Evolutionary conservation across 2,888 invertebrate species (phyloP).

Genomic region (Hypsopygia costalis): DNA sequence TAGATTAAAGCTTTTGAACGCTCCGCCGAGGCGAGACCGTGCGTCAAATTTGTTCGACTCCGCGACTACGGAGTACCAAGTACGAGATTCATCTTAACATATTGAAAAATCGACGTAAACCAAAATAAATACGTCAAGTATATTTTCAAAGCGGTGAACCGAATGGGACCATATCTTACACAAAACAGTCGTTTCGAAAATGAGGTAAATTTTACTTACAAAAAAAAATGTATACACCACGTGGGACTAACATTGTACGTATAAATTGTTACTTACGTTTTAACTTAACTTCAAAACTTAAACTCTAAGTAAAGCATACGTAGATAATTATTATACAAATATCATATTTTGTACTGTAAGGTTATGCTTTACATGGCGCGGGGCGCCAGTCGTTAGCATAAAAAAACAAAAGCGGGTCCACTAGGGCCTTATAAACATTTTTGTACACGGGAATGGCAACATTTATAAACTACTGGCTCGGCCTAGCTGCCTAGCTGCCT

Average conservation of each 20-base stretch:
- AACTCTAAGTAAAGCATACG: slow-evolving; percentile 74
- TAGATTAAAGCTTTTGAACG: slow-evolving; percentile 59
- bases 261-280: slow-evolving; percentile 42
- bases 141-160: slow-evolving; percentile 27
- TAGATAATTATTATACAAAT: slow-evolving; percentile 65
- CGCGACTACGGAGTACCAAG: background rate
- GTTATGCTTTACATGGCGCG: slow-evolving; percentile 42
- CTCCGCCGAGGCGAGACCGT: slow-evolving; percentile 18
- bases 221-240: slow-evolving; percentile 21
- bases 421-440: slow-evolving; percentile 13
- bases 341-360: slow-evolving; percentile 77
- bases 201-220: slow-evolving; percentile 64
- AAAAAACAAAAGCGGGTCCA: slow-evolving; percentile 16
- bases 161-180: slow-evolving; percentile 42
- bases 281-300: slow-evolving; percentile 44
- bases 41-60: background rate
- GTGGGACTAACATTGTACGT: slow-evolving; percentile 53
- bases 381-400: slow-evolving; percentile 7
- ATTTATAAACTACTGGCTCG: slow-evolving; percentile 28
- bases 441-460: slow-evolving; percentile 41
- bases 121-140: too few relatives aligned
- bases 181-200: slow-evolving; percentile 49
- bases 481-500: slow-evolving; percentile 44
- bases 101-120: too few relatives aligned
- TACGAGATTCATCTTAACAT: too few relatives aligned